Base-by-base conservation (phyloP, 2,113 vertebrate genomes). In the Odontesthes bonariensis region DNA sequence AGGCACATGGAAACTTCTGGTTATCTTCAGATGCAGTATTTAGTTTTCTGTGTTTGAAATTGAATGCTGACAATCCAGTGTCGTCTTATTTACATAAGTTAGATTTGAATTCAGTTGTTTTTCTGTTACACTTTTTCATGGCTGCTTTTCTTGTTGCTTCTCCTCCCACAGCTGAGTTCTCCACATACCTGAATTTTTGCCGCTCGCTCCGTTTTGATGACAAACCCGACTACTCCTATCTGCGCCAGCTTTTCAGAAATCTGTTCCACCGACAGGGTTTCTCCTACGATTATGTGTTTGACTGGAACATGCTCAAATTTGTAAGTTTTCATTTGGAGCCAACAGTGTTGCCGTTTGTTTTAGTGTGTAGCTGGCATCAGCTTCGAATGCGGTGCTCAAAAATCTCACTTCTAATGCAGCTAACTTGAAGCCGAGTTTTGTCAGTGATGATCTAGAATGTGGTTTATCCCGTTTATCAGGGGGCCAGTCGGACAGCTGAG, bases 291-390 rank as follows among this genome's bases (percentile, higher is more conserved):
- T 98, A 98, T 0, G 97, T 99, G 81, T 99, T 99, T 70, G 97
- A 99, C 90, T 99, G 97, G 97, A 99, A 99, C 94, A 99, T 99
- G 97, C 96, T 99, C 66, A 99, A 99, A 94, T 99, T 99, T 92
- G 97, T 99, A 89, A 95, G 97, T 97, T 60, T 8, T 17, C 13
- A 10, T 35, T 54, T 72, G 5, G 3, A 54, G 40, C 4, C 42
- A 10, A 16, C 3, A n/a, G 4, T 14, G 23, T 38, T 56, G 10
- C 31, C 33, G 13, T 62, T 38, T 35, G 46, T 54, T 56, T 58
- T 42, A 14, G 8, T 52, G n/a, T 10, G 35, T 38, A 10, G 35
- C 35, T 38, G 5, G 7, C 35, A 38, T 10, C 5, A 38, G 35
- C 35, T 38, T 38, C 5, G 35, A 38, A 3, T 38, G 27, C 27